Conservation (phyloP, 2,113 vertebrate species). For the Melanocharis versteri region DNA sequence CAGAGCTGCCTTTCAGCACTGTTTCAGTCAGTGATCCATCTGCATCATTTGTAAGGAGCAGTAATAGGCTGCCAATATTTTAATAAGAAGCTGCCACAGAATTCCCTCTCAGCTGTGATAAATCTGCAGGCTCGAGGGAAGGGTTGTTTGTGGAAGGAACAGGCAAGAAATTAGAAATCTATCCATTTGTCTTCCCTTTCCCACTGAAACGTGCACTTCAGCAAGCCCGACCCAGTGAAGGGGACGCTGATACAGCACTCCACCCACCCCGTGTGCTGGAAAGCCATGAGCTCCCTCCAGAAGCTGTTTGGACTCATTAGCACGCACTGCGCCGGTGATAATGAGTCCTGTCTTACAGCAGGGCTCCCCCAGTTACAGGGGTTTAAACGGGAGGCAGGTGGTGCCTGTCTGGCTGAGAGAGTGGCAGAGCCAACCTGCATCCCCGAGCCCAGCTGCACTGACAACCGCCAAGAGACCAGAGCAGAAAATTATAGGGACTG, state of each 20-base stretch:
- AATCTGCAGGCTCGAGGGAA: conserved; percentile 35
- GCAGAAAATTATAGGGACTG: neutral
- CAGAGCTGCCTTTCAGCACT: conserved; percentile 48
- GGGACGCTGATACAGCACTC: neutral
- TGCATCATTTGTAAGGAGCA: conserved; percentile 39
- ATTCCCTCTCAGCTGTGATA: conserved; percentile 46
- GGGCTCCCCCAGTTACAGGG: neutral
- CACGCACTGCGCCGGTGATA: neutral
- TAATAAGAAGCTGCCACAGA: conserved; percentile 66
- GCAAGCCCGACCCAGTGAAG: neutral
- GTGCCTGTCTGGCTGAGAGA: neutral
- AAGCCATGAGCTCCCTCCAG: neutral
- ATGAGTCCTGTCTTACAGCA: neutral
- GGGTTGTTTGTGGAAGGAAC: conserved; percentile 33
- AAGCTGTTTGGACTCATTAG: conserved; percentile 1
- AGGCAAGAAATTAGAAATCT: conserved; percentile 27
- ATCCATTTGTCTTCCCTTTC: conserved; percentile 16
- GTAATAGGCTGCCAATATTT: conserved; percentile 66
- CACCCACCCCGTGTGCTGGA: neutral
- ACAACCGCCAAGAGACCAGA: neutral
- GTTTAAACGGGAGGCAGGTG: neutral
- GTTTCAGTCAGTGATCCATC: conserved; percentile 17
- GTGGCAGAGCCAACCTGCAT: neutral
- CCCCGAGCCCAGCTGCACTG: neutral
- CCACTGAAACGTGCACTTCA: neutral